Percentiles rank a stretch among this genome's conserved stretches.
Conservation (phyloP, 92 coral and sea anemone species). For the Nematostella vectensis region DNA sequence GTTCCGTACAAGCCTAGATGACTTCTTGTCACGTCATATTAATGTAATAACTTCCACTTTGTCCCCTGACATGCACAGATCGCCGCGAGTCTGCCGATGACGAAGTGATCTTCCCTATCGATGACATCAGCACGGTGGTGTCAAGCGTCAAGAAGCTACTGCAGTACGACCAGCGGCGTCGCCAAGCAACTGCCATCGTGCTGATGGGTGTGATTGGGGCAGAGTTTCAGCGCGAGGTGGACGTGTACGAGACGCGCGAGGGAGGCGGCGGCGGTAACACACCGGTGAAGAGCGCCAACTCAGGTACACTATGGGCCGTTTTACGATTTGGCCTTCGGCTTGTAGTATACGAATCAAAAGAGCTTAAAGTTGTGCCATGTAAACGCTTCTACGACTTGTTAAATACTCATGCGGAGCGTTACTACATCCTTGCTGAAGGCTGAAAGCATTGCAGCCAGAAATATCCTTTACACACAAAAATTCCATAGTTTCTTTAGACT, state of each 20-base stretch:
- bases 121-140: constrained; percentile 83
- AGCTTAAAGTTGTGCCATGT: too few relatives aligned
- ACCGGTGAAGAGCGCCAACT: constrained; percentile 2
- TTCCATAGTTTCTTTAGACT: too few relatives aligned
- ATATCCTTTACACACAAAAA: too few relatives aligned
- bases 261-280: constrained; percentile 1
- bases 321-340: too few relatives aligned
- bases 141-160: constrained; percentile 94
- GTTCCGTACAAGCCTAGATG: too few relatives aligned
- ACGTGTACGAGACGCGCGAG: constrained; percentile 50
- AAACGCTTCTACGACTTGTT: too few relatives aligned
- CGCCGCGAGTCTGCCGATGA: constrained; percentile 56
- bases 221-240: constrained; percentile 90
- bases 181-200: constrained; percentile 98
- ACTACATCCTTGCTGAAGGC: too few relatives aligned
- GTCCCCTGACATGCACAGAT: constrained; percentile 26
- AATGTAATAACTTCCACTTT: too few relatives aligned
- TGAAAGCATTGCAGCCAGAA: too few relatives aligned
- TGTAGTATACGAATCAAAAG: too few relatives aligned
- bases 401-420: too few relatives aligned
- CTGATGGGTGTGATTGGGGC: constrained; percentile 97
- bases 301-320: constrained; percentile 6
- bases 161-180: constrained; percentile 95
- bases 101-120: constrained; percentile 85
- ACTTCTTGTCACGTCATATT: too few relatives aligned